A percentile compares a stretch with the other conserved stretches of the same genome.
Conservation (phyloP, 2,797 vertebrate species). For the Poeciliopsis paucimaculata region DNA sequence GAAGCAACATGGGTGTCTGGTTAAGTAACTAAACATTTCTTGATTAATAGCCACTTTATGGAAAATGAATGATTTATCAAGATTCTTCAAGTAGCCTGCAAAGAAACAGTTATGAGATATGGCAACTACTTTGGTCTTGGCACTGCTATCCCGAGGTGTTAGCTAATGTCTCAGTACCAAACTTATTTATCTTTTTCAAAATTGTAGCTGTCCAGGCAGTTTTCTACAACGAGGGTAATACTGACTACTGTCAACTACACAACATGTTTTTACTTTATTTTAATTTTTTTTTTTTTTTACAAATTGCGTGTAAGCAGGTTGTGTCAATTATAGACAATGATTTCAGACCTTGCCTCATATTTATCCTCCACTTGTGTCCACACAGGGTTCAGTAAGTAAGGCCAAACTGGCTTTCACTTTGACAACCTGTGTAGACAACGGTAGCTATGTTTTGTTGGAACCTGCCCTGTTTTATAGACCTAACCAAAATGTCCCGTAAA, state of each 20-base stretch:
- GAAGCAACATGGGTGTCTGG: neutral
- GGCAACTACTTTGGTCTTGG: neutral
- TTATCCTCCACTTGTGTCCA: conserved; percentile 57
- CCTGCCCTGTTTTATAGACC: conserved; percentile 45
- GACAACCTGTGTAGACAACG: conserved; percentile 57
- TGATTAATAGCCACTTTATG: neutral
- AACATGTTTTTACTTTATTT: no score
- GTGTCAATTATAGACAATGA: conserved; percentile 12
- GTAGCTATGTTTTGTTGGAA: conserved; percentile 22
- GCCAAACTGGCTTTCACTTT: conserved; percentile 51
- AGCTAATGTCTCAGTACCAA: neutral
- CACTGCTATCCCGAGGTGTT: neutral
- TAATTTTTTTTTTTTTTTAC: neutral
- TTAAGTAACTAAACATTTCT: neutral
- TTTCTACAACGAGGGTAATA: neutral
- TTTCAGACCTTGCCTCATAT: conserved; percentile 46
- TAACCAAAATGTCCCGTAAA: conserved; percentile 55
- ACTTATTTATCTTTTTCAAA: neutral
- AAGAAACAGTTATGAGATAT: neutral
- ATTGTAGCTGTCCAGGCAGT: neutral
- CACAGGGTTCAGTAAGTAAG: conserved; percentile 59
- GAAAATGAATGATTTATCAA: neutral
- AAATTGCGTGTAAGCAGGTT: conserved; percentile 3
- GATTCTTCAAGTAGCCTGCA: neutral
- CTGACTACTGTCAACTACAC: neutral